phyloP scores from a whole-genome alignment of 2,113 vertebrate species.

The Brienomyrus longianalis region DNA sequence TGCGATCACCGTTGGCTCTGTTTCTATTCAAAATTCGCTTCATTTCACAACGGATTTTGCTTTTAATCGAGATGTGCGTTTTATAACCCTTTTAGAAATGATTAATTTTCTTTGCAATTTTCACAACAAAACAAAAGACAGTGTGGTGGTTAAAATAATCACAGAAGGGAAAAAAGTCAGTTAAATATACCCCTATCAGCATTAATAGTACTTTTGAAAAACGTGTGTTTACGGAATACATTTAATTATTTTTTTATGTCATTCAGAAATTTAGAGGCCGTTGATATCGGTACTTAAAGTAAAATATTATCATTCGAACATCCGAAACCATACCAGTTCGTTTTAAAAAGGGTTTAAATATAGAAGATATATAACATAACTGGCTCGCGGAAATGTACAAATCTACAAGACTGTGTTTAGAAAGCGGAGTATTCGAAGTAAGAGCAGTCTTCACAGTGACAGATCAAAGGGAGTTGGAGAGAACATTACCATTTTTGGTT shows the following conservation, averaged over 20 bases:
- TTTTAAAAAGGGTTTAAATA: not conserved
- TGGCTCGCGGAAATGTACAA: not conserved
- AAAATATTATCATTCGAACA: not conserved
- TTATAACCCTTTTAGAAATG: not conserved
- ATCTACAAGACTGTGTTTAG: not conserved
- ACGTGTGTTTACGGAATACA: not conserved
- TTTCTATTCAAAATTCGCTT: not conserved
- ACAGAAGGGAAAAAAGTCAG: not conserved
- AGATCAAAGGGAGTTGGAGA: not conserved
- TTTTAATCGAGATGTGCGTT: not conserved
- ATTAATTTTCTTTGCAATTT: not conserved
- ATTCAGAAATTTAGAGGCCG: not conserved
- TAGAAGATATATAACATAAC: not conserved
- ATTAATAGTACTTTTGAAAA: not conserved
- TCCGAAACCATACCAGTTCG: not conserved
- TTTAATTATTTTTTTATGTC: not conserved
- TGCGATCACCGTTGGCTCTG: not conserved
- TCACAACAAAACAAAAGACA: not conserved
- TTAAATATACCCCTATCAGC: not conserved
- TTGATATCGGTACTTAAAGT: not conserved
- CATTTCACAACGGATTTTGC: not conserved
- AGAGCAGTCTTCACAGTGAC: not conserved
- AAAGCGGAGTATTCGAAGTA: not conserved
- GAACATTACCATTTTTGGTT: not conserved
- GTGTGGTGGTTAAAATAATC: not conserved